Base-by-base conservation (phyloP, 64 coral and sea anemone species). In the Orbicella faveolata region DNA sequence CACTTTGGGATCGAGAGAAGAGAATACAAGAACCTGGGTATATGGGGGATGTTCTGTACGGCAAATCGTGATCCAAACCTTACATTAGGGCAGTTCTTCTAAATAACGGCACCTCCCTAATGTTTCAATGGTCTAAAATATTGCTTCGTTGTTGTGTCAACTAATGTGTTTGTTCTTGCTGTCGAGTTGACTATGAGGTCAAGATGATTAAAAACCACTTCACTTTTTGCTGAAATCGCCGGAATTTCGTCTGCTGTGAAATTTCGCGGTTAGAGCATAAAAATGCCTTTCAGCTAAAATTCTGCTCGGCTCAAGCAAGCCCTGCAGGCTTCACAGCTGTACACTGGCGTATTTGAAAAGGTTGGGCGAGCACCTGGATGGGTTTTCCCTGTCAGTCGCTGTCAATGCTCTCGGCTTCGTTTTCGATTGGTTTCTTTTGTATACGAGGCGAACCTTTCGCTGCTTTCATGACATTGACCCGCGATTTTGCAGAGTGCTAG, bases 261-360 rank as follows among this genome's bases (percentile, higher is more conserved):
- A 52, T 78, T 44, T 51, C 37, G 2, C 18, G 36, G 23, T 52
- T 23, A 52, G 37, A 52, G 41, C 37, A 51, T 52, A 52, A 52
- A 78, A 78, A n/a, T 52, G 18, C 17, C 51, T 63, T 39, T 63
- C 77, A 79, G 87, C 30, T 21, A 66, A 89, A 66, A 23, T 89
- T 78, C 35, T 78, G 17, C 52, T 23, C 23, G 74, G 15, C 20
- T 63, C 48, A 51, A 30, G 33, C 17, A 26, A 66, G 17, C 37
- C 80, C 62, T 34, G 54, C 54, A 63, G n/a, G 53, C 54, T 21
- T 63, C n/a, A 21, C 34, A 25, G 67, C 21, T 26, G 67, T 70
- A 23, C 6, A 83, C 9, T 33, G n/a, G 57, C 16, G 61, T 74
- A 44, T 48, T 23, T 76, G 66, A 51, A 4, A 79, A 48, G 57